These are phyloP conservation scores for Diuraphis noxia DNA, from an alignment of 1,140 invertebrate species.

Conservation along the genomic window DNA sequence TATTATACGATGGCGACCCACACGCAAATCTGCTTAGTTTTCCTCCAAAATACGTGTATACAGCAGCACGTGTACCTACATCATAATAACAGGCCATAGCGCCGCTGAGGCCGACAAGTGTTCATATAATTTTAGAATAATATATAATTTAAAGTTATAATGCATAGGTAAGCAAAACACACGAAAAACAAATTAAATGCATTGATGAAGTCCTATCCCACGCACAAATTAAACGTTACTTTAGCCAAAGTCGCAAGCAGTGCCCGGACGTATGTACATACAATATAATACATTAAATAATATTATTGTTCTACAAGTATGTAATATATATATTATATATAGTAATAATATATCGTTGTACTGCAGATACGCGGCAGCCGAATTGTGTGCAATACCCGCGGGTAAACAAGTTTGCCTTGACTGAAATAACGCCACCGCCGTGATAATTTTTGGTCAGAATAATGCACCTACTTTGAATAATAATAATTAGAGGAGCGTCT, in stretches of 20 bases:
- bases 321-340: not conserved
- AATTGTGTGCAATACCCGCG: conserved; percentile 18
- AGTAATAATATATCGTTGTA: not conserved
- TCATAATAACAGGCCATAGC: not conserved
- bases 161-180: not conserved
- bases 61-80: not conserved
- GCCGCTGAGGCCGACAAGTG: not conserved
- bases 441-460: not conserved
- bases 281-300: no score
- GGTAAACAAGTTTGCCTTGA: conserved; percentile 28
- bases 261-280: not conserved
- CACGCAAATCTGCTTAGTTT: not conserved
- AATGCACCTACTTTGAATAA: not conserved
- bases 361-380: not conserved
- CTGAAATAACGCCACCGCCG: not conserved
- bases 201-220: not conserved
- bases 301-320: not conserved
- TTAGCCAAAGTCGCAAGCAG: not conserved
- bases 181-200: not conserved
- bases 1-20: not conserved
- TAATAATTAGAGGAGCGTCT: not conserved
- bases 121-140: not conserved
- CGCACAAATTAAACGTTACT: not conserved
- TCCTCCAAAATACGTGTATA: not conserved
- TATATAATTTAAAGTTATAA: not conserved